Base-by-base conservation (phyloP, 2,888 invertebrate species). In the Lasioglossum calceatum region DNA sequence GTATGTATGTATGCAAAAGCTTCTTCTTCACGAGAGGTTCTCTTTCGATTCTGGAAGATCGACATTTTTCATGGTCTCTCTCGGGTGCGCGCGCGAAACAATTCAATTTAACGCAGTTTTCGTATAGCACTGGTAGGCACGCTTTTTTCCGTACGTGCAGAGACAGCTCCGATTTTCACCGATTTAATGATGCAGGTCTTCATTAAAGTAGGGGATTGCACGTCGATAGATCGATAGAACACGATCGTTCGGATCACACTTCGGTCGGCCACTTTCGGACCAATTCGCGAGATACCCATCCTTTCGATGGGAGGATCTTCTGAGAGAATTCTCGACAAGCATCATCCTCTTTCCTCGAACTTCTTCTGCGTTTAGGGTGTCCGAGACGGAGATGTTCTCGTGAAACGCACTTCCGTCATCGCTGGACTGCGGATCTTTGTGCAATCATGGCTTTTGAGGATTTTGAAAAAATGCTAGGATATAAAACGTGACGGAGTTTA, bases 171-270 rank as follows among this genome's bases (percentile, higher is more conserved):
- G 54, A 54, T 54, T n/a, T n/a, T 70, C 70, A 44, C 42, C n/a
- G 19, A 23, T 39, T 70, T 54, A 70, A n/a, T 70, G 42, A 70
- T 70, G 70, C 70, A 14, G 70, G 70, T 70, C 23, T 70, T 70
- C 39, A 70, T 39, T 42, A 42, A 7, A 39, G 19, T 16, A 19
- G 42, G 36, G n/a, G 23, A n/a, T 54, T n/a, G 54, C 54, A n/a
- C 54, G 54, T 54, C 54, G 23, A 54, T n/a, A n/a, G 54, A 54
- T 54, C 54, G 54, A 10, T 54, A 54, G 54, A 54, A 54, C n/a
- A 54, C 54, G 54, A 54, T 54, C 54, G n/a, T 70, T 23, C 32
- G 36, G 36, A 19, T 70, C 36, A 36, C 32, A 36, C 32, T 67
- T 67, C 32, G 67, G 32, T 36, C 67, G 16, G 67, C 16, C 27